Conservation (phyloP, 2,888 invertebrate genomes). For the Eurytoma adleriae region DNA sequence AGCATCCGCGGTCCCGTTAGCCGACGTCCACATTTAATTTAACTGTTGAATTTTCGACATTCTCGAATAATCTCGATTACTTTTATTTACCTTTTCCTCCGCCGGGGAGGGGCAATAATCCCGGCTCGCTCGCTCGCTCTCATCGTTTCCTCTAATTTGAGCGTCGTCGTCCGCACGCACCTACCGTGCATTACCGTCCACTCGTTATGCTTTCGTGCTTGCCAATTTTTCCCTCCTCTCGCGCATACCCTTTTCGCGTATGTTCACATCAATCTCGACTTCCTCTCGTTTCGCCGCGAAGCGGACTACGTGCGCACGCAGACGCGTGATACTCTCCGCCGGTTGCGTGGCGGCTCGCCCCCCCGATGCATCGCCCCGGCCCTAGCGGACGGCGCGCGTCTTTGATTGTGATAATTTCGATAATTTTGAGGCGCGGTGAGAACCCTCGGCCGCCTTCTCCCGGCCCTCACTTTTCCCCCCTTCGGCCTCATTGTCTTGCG, state of each 20-base stretch:
- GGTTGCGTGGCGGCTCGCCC: slow-evolving; percentile 9
- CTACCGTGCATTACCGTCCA: slow-evolving; percentile 1
- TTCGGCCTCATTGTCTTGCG: slow-evolving; percentile 40
- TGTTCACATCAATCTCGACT: slow-evolving; percentile 43
- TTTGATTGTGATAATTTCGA: slow-evolving; percentile 54
- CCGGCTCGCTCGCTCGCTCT: neutral
- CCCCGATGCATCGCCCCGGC: neutral
- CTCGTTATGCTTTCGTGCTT: slow-evolving; percentile 35
- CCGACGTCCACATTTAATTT: no score
- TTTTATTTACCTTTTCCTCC: neutral
- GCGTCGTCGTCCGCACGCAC: neutral
- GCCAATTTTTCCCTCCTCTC: slow-evolving; percentile 26
- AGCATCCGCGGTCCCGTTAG: no score
- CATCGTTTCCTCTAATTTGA: slow-evolving; percentile 42
- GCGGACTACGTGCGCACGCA: neutral
- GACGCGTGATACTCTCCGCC: neutral
- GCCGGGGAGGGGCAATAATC: neutral
- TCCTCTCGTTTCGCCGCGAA: slow-evolving; percentile 23
- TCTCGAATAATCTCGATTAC: neutral
- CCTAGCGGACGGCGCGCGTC: neutral
- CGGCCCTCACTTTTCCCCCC: slow-evolving; percentile 10
- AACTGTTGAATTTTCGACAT: no score
- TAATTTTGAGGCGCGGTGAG: slow-evolving; percentile 55
- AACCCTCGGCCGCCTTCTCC: slow-evolving; percentile 26
- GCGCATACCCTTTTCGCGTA: slow-evolving; percentile 9